Conservation (phyloP, 2,113 vertebrate species). For the Colinus virginianus region DNA sequence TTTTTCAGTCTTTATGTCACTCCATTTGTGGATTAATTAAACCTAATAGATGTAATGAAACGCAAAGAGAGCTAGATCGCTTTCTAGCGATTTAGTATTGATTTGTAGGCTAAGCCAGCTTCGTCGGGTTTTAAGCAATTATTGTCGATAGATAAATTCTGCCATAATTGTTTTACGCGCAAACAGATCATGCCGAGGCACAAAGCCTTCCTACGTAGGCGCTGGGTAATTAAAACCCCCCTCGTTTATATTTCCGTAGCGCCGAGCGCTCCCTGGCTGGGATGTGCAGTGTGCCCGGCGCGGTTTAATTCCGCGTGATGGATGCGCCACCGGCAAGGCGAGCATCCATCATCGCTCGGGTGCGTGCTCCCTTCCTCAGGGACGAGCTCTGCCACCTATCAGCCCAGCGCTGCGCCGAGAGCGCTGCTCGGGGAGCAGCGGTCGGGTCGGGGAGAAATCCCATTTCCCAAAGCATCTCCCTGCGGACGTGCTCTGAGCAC, state of each 20-base stretch:
- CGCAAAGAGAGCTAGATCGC: not conserved
- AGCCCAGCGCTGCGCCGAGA: not conserved
- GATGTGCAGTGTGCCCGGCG: constrained; percentile 25
- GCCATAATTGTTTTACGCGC: not conserved
- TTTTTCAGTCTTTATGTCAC: constrained; percentile 9
- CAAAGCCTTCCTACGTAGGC: not conserved
- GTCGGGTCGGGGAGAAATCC: not conserved
- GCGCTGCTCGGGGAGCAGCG: not conserved
- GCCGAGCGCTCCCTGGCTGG: not conserved
- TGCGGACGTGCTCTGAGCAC: not conserved
- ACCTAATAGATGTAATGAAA: constrained; percentile 62
- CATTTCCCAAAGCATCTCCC: not conserved
- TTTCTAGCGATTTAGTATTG: constrained; percentile 34
- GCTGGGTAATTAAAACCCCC: not conserved
- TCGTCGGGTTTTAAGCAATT: constrained; percentile 38
- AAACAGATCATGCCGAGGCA: not conserved
- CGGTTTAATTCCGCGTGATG: constrained; percentile 41
- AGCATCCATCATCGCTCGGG: not conserved
- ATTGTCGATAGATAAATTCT: constrained; percentile 5
- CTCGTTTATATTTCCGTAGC: not conserved
- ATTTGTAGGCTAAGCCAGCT: not conserved
- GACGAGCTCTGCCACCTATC: not conserved
- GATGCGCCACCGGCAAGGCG: constrained; percentile 1
- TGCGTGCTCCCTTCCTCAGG: not conserved
- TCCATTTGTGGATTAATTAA: constrained; percentile 67